phyloP scores from a whole-genome alignment of 2,888 invertebrate genomes.

The Drosophila lacicola region DNA sequence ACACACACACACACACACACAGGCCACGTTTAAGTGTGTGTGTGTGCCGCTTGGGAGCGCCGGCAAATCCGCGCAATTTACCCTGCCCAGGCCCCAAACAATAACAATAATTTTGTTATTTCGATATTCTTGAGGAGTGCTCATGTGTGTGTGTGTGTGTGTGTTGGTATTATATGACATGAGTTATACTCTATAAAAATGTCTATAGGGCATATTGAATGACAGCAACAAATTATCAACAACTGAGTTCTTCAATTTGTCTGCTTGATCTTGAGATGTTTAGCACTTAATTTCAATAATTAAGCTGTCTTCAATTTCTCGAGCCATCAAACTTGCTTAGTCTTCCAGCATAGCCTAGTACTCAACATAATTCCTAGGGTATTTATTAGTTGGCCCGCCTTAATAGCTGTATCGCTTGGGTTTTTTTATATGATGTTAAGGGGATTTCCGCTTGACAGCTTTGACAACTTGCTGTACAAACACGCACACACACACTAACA shows the following conservation, averaged over 20 bases:
- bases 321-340: background rate
- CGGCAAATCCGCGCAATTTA: slow-evolving; percentile 70
- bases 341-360: background rate
- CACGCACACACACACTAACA: slow-evolving; percentile 23
- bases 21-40: slow-evolving; percentile 50
- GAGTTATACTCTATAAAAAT: slow-evolving; percentile 31
- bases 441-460: slow-evolving; percentile 78
- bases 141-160: slow-evolving; percentile 29
- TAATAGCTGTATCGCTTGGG: background rate
- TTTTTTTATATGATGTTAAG: slow-evolving; percentile 64
- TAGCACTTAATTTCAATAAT: background rate
- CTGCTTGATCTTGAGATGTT: no score
- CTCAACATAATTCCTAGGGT: background rate
- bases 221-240: no score
- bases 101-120: slow-evolving; percentile 81
- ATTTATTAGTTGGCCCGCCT: slow-evolving; percentile 9
- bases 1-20: slow-evolving; percentile 12
- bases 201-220: background rate
- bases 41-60: slow-evolving; percentile 61
- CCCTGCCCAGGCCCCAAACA: slow-evolving; percentile 49
- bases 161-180: slow-evolving; percentile 22
- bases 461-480: slow-evolving; percentile 70
- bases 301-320: background rate
- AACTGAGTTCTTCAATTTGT: no score
- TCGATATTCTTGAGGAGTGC: slow-evolving; percentile 68